Conservation (phyloP, 2,113 vertebrate species). For the Ancistrus triradiatus region DNA sequence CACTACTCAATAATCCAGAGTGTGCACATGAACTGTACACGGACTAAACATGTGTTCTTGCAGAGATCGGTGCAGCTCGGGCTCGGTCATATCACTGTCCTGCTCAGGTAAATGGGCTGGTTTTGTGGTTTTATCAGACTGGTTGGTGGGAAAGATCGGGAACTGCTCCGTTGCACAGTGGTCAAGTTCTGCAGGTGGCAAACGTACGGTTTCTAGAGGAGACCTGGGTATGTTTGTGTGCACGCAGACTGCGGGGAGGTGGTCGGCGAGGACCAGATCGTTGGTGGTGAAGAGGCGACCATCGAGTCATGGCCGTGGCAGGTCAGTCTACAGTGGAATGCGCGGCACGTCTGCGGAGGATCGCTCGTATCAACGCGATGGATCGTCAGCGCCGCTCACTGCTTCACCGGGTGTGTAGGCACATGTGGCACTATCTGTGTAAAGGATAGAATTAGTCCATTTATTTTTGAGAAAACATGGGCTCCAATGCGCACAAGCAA, state of each 20-base stretch:
- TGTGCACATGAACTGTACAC: background rate
- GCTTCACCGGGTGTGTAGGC: constrained; percentile 48
- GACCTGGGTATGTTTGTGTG: background rate
- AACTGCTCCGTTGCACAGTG: too few species aligned
- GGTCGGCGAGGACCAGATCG: constrained; percentile 54
- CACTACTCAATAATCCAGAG: background rate
- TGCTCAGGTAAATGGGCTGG: constrained; percentile 48
- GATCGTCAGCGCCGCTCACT: constrained; percentile 72
- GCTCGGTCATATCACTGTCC: constrained; percentile 39
- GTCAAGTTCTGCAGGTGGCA: too few species aligned
- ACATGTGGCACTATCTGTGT: too few species aligned
- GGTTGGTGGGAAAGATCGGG: too few species aligned
- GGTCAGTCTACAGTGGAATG: constrained; percentile 65
- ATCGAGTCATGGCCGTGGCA: constrained; percentile 72
- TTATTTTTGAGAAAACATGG: too few species aligned
- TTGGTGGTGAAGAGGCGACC: constrained; percentile 63
- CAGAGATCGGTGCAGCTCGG: constrained; percentile 29
- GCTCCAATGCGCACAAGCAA: too few species aligned
- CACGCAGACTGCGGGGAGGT: constrained; percentile 46
- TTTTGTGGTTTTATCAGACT: background rate
- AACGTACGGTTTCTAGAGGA: too few species aligned
- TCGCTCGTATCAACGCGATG: constrained; percentile 65
- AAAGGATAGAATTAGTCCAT: too few species aligned
- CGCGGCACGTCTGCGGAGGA: constrained; percentile 65
- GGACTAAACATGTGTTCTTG: background rate